Conservation (phyloP, 2,888 invertebrate genomes). For the Tryphoninae sp. region DNA sequence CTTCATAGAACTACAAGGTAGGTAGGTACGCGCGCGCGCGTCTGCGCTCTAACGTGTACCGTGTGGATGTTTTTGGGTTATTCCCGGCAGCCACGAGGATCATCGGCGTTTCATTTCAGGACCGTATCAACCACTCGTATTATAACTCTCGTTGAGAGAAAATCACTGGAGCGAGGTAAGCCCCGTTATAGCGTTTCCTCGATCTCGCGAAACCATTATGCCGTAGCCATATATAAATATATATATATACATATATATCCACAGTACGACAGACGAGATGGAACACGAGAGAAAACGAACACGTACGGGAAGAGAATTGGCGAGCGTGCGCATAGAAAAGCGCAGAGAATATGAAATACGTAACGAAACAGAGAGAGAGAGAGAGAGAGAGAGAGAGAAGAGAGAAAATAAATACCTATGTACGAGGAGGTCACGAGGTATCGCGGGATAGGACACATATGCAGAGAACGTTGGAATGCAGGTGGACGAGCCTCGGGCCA, state of each 20-base stretch:
- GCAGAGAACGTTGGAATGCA: conserved; percentile 45
- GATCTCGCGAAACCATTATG: conserved; percentile 25
- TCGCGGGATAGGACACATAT: conserved; percentile 27
- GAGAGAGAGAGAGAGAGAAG: not conserved
- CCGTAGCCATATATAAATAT: not conserved
- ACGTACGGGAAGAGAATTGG: conserved; percentile 20
- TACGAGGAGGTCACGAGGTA: conserved; percentile 56
- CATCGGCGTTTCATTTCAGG: conserved; percentile 52
- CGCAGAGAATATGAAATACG: conserved; percentile 29
- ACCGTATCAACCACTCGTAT: conserved; percentile 47
- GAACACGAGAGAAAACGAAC: not conserved
- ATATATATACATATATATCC: not conserved
- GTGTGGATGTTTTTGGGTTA: not conserved
- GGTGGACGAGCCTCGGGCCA: conserved; percentile 33
- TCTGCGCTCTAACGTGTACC: not conserved
- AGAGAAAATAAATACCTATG: conserved; percentile 22
- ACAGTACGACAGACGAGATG: not conserved
- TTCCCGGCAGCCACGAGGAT: conserved; percentile 44
- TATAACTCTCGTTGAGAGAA: not conserved
- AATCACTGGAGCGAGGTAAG: conserved; percentile 18
- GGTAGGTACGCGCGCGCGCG: conserved; percentile 19
- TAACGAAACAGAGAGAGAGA: conserved; percentile 10
- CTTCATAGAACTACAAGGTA: conserved; percentile 49
- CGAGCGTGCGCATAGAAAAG: conserved; percentile 2
- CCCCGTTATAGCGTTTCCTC: conserved; percentile 22